Percentiles rank a stretch among this genome's conserved stretches.
Evolutionary conservation across 1,140 invertebrate genomes (phyloP).

Genomic region (Drosophila carrolli): DNA sequence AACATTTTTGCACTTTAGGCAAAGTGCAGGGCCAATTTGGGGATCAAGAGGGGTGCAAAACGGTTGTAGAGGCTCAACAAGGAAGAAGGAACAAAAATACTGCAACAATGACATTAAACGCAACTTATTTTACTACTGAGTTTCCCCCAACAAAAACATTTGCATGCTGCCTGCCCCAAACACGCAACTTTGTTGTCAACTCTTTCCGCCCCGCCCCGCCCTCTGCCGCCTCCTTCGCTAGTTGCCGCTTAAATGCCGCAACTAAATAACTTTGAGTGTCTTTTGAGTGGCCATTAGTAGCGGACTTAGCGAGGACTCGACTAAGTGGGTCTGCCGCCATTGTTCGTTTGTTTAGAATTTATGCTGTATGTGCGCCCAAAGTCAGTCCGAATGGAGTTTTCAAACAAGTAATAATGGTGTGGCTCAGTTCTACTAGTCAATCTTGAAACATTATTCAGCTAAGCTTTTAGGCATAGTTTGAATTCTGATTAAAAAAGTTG

Average conservation of each 20-base stretch:
- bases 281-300: slow-evolving; percentile 80
- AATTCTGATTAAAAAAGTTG: too few species aligned
- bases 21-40: slow-evolving; percentile 68
- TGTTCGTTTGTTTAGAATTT: slow-evolving; percentile 38
- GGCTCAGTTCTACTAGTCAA: not conserved
- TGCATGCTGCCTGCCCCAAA: slow-evolving; percentile 56
- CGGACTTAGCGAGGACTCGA: slow-evolving; percentile 53
- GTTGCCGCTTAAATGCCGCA: slow-evolving; percentile 73
- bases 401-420: not conserved
- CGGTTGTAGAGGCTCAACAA: not conserved
- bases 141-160: slow-evolving; percentile 36
- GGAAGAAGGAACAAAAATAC: slow-evolving; percentile 65
- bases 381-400: not conserved
- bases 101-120: slow-evolving; percentile 82
- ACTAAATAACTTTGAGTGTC: slow-evolving; percentile 81
- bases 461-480: not conserved
- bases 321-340: slow-evolving; percentile 63
- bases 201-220: not conserved
- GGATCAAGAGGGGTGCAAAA: slow-evolving; percentile 4
- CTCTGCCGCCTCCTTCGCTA: slow-evolving; percentile 5
- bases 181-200: slow-evolving; percentile 59
- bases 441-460: not conserved
- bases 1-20: slow-evolving; percentile 79
- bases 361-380: slow-evolving; percentile 15
- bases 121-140: slow-evolving; percentile 68